Evolutionary conservation across 2,888 invertebrate species (phyloP), one percentile per base, ranked within the genome.

Genomic region (Sinhomidia bicolor): DNA sequence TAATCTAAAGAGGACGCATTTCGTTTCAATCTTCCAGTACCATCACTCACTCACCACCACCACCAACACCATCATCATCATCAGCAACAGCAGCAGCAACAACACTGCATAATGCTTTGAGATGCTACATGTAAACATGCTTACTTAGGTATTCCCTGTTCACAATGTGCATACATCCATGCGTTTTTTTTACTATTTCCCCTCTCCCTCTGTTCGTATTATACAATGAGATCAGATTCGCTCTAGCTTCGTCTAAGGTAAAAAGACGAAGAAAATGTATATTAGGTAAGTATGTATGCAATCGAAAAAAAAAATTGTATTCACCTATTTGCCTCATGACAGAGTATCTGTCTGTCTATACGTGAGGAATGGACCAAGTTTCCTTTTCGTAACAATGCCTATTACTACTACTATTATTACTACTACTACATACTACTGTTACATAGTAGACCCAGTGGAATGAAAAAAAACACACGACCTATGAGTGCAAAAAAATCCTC

Each of bases 1-100:
- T 60, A 62, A 84, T 84, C 44, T 60, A 62, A 60, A 41, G 65
- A 83, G 74, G 68, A 84, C 84, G 84, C 84, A 84, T 84, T 84
- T 84, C 84, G 62, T 84, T 84, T 84, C 76, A 74, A 76, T 84
- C 76, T 57, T 84, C 74, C 76, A 74, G 44, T 54, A 26, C 41
- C 51, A 51, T 83, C 82, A 9, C n/a, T 68, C 68, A 54, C 57
- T 32, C 79, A 57, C 57, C 57, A 80, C 10, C 62, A 60, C 1
- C 60, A 36, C 17, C 60, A 62, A 62, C 20, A 20, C 14, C 41
- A 44, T 78, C 78, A 51, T 14, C 47, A 71, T 0, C 76, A 44
- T 80, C 60, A 81, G n/a, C 81, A 65, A 44, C 41, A 60, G 57
- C 79, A 44, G 20, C 57, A 17, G n/a, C 79, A 57, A 54, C 14